phyloP scores from a whole-genome alignment of 1,140 invertebrate genomes.

The Gonioctena quinquepunctata region DNA sequence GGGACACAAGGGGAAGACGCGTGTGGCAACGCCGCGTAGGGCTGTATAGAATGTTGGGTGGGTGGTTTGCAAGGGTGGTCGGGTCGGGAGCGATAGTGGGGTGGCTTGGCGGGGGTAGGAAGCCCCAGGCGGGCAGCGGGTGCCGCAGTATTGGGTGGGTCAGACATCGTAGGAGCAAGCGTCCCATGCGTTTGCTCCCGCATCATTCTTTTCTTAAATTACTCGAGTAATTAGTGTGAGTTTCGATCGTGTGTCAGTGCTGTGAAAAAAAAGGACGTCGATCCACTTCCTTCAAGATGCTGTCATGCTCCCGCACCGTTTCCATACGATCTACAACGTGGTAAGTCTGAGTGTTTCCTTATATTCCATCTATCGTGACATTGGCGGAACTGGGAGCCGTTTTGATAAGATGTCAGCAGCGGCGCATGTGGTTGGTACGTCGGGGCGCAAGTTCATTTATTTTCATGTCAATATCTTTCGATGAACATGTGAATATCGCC shows the following conservation, averaged over 20 bases:
- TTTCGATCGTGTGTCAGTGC: background rate
- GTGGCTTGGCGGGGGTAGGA: conserved; percentile 44
- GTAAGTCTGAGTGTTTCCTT: conserved; percentile 13
- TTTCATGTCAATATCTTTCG: too few relatives aligned
- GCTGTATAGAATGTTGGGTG: conserved; percentile 7
- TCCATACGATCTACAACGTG: conserved; percentile 14
- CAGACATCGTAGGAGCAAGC: conserved; percentile 49
- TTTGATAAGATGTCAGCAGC: background rate
- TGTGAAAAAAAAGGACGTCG: background rate
- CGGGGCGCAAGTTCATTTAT: too few relatives aligned
- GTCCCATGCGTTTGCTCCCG: conserved; percentile 37
- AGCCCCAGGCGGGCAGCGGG: conserved; percentile 54
- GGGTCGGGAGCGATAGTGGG: conserved; percentile 43
- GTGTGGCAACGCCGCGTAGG: conserved; percentile 8
- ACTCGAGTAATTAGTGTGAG: background rate
- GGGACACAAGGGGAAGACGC: background rate
- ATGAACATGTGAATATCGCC: too few relatives aligned
- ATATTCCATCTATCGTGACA: conserved; percentile 11
- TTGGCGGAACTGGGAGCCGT: background rate
- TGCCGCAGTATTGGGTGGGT: conserved; percentile 56
- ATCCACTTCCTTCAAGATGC: background rate
- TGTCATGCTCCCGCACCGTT: conserved; percentile 3
- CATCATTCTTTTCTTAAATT: conserved; percentile 15
- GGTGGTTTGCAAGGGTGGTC: conserved; percentile 39
- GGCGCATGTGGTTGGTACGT: background rate